Conservation (phyloP, 2,888 invertebrate genomes). For the Saturnia japonica region DNA sequence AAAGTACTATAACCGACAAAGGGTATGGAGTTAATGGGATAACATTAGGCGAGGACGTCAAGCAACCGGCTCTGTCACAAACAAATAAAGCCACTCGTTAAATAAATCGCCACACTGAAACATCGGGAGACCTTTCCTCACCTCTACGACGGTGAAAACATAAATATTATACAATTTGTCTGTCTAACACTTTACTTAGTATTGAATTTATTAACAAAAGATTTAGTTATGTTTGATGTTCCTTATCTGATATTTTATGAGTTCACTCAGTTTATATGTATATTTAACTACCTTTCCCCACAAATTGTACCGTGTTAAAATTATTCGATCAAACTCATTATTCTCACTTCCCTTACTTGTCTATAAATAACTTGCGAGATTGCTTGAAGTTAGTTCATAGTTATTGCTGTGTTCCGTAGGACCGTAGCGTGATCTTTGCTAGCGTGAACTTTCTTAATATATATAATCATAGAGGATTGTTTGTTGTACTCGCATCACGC, state of each 20-base stretch:
- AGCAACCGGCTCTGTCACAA: constrained; percentile 54
- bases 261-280: neutral
- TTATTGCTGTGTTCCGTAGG: too few relatives aligned
- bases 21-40: constrained; percentile 61
- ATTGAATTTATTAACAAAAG: neutral
- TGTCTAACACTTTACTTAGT: constrained; percentile 12
- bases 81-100: constrained; percentile 73
- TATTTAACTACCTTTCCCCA: neutral
- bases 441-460: too few relatives aligned
- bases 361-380: too few relatives aligned
- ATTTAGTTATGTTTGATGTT: neutral
- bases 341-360: too few relatives aligned
- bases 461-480: too few relatives aligned
- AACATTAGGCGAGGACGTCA: constrained; percentile 61
- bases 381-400: too few relatives aligned
- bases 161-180: constrained; percentile 43
- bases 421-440: too few relatives aligned
- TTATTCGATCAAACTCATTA: too few relatives aligned
- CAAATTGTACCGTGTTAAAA: too few relatives aligned
- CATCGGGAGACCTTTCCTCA: constrained; percentile 66
- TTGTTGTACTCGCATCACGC: too few relatives aligned
- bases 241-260: neutral
- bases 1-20: constrained; percentile 53
- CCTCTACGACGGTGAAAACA: constrained; percentile 60
- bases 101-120: constrained; percentile 71